Conservation (phyloP, 2,113 vertebrate species). For the Apus apus region DNA sequence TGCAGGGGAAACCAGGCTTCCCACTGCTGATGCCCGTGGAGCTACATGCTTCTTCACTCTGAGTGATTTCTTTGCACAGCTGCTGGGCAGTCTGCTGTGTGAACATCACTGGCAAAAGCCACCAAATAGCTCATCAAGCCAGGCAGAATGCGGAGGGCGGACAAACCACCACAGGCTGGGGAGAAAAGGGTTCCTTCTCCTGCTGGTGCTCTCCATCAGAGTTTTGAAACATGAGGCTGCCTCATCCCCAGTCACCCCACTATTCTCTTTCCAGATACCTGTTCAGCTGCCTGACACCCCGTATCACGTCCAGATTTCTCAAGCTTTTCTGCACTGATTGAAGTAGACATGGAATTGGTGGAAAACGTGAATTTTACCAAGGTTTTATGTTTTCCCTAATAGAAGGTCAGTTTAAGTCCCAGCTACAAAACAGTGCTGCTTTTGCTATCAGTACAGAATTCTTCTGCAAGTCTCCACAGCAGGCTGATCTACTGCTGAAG, state of each 20-base stretch:
- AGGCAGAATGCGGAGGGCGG: background rate
- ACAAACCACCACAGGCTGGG: background rate
- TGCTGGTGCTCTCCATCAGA: background rate
- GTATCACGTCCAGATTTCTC: background rate
- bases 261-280: background rate
- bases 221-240: background rate
- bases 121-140: background rate
- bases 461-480: background rate
- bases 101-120: background rate
- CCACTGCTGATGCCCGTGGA: fast-evolving
- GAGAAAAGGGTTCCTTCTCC: background rate
- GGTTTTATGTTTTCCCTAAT: background rate
- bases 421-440: background rate
- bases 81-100: background rate
- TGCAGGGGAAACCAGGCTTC: background rate
- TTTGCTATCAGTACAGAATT: background rate
- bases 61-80: background rate
- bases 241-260: background rate
- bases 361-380: background rate
- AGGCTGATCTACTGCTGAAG: background rate
- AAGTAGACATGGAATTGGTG: background rate
- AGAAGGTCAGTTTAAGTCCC: background rate
- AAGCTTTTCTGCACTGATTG: background rate
- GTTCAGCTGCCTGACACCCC: too few relatives aligned
- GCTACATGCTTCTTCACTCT: background rate